phyloP scores from a whole-genome alignment of 2,113 vertebrate species.

The Salvator merianae region DNA sequence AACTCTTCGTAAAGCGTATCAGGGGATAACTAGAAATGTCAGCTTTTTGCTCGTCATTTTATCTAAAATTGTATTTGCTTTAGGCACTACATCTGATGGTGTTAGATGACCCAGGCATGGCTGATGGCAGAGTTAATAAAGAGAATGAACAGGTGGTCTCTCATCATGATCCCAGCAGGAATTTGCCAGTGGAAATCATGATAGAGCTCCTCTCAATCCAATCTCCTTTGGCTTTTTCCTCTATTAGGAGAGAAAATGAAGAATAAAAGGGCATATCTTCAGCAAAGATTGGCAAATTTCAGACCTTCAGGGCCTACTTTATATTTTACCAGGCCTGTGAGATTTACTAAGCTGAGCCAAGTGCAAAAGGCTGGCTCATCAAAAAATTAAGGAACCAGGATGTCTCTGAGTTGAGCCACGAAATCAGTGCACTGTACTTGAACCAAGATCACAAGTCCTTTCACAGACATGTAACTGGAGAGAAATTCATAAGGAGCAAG shows the following conservation, averaged over 20 bases:
- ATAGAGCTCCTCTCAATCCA: constrained; percentile 33
- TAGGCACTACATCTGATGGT: neutral
- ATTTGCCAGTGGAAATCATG: constrained; percentile 23
- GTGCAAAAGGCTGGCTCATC: too few relatives aligned
- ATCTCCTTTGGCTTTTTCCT: neutral
- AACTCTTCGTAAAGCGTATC: neutral
- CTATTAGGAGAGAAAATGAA: neutral
- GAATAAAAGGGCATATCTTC: neutral
- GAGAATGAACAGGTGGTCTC: neutral
- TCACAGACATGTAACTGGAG: too few relatives aligned
- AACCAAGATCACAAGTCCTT: too few relatives aligned
- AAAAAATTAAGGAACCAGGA: too few relatives aligned
- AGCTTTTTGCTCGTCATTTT: constrained; percentile 33
- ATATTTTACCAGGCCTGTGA: too few relatives aligned
- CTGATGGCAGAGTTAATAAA: neutral
- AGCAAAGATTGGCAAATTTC: neutral
- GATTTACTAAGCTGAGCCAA: too few relatives aligned
- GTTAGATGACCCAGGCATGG: constrained; percentile 23
- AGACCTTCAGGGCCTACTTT: neutral
- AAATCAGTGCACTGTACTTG: too few relatives aligned
- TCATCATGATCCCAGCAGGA: constrained; percentile 19
- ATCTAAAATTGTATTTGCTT: neutral
- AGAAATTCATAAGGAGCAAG: too few relatives aligned
- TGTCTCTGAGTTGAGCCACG: too few relatives aligned
- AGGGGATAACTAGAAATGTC: neutral